A percentile compares a stretch with the other conserved stretches of the same genome.
Conservation (phyloP, 1,140 invertebrate species). For the Cepaea nemoralis region DNA sequence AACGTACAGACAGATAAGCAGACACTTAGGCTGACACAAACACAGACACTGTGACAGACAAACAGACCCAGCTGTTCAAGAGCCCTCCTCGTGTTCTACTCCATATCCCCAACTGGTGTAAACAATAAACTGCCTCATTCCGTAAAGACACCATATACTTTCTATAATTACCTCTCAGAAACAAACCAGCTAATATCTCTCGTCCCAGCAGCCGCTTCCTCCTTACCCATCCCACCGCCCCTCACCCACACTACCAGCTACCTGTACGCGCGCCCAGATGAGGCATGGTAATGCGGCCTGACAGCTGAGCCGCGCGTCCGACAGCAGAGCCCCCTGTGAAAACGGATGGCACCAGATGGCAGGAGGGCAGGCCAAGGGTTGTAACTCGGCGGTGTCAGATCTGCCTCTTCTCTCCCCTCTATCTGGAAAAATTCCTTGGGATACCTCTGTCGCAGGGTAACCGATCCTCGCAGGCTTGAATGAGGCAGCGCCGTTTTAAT, state of each 20-base stretch:
- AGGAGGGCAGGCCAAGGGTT: background rate
- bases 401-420: background rate
- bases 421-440: background rate
- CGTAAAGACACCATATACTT: no score
- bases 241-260: background rate
- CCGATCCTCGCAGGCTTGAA: background rate
- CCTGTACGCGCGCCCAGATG: background rate
- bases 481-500: background rate
- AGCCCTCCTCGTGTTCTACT: no score
- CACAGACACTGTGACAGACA: no score
- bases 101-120: no score
- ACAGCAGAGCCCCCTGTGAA: background rate
- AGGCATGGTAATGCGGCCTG: background rate
- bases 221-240: background rate
- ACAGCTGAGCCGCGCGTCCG: background rate
- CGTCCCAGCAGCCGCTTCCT: no score
- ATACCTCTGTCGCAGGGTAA: background rate
- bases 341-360: conserved; percentile 13
- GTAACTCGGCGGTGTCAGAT: background rate
- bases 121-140: no score
- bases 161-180: no score
- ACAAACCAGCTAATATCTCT: no score
- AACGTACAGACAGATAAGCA: no score
- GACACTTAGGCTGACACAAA: no score
- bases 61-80: no score